A percentile compares a stretch with the other conserved stretches of the same genome.
Conservation (phyloP, 2,113 vertebrate genomes). For the Oplegnathus fasciatus region DNA sequence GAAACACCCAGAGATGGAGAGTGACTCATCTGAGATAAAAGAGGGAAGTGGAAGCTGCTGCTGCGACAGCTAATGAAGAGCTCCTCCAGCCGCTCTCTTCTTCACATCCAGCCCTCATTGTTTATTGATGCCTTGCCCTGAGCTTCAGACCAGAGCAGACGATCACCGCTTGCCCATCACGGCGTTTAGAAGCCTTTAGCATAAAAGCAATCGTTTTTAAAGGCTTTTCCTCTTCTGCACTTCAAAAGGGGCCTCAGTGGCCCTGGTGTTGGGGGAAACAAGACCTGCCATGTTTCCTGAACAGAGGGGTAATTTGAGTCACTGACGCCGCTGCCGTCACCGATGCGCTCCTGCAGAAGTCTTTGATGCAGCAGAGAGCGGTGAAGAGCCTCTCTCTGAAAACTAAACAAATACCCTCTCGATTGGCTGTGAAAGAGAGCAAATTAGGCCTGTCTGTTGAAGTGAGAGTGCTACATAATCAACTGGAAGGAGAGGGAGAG, state of each 20-base stretch:
- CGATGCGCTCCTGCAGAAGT: background rate
- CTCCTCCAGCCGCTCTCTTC: slow-evolving; percentile 63
- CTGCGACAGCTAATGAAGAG: slow-evolving; percentile 81
- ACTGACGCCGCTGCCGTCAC: background rate
- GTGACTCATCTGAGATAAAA: slow-evolving; percentile 81
- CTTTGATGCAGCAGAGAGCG: slow-evolving; percentile 44
- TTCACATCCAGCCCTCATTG: slow-evolving; percentile 78
- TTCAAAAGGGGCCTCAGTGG: slow-evolving; percentile 50
- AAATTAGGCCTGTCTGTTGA: slow-evolving; percentile 62
- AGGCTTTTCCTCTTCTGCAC: slow-evolving; percentile 31
- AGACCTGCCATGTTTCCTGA: slow-evolving; percentile 29
- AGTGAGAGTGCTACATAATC: slow-evolving; percentile 70
- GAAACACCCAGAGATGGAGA: slow-evolving; percentile 74
- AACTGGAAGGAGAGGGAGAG: slow-evolving; percentile 54
- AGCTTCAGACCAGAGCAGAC: slow-evolving; percentile 70
- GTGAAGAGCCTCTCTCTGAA: slow-evolving; percentile 43
- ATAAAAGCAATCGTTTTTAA: slow-evolving; percentile 66
- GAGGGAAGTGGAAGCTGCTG: slow-evolving; percentile 62
- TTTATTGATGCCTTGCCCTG: slow-evolving; percentile 81
- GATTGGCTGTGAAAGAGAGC: slow-evolving; percentile 60
- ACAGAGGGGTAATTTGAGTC: slow-evolving; percentile 17
- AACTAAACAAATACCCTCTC: slow-evolving; percentile 62
- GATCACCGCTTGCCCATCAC: slow-evolving; percentile 67
- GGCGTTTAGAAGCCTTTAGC: slow-evolving; percentile 76
- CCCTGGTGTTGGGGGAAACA: slow-evolving; percentile 29